Conservation (phyloP, 2,113 vertebrate genomes). For the Erpornis zantholeuca region DNA sequence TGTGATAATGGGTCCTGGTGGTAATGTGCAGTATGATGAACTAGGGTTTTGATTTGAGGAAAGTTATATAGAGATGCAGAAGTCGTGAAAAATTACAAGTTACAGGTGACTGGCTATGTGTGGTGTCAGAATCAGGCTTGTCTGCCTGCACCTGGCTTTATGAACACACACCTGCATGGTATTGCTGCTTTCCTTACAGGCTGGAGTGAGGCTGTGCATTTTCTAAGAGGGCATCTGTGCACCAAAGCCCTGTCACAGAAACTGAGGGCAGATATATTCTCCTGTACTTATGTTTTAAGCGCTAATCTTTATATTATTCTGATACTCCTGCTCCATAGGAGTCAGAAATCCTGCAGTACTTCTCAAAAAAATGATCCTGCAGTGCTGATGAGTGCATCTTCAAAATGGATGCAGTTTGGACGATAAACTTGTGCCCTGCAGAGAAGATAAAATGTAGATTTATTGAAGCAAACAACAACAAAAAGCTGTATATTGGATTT, state of each 20-base stretch:
- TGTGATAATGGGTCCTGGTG: conserved; percentile 42
- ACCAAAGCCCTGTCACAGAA: not conserved
- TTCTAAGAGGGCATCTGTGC: not conserved
- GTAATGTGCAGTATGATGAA: not conserved
- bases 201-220: not conserved
- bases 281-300: not conserved
- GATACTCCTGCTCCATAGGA: conserved; percentile 10
- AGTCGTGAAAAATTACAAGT: not conserved
- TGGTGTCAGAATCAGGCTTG: not conserved
- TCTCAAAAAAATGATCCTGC: not conserved
- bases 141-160: not conserved
- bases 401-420: conserved; percentile 12
- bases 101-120: not conserved
- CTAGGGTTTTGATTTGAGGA: not conserved
- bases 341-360: conserved; percentile 11
- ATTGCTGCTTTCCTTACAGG: not conserved
- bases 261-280: not conserved
- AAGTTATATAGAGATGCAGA: not conserved
- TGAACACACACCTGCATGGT: not conserved
- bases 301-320: conserved; percentile 8
- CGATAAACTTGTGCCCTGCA: conserved; percentile 46
- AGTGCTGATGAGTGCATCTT: conserved; percentile 21
- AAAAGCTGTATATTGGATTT: conserved; percentile 42
- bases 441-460: conserved; percentile 58
- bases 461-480: conserved; percentile 49